phyloP scores from a whole-genome alignment of 1,140 invertebrate species.

The Mercenaria mercenaria region DNA sequence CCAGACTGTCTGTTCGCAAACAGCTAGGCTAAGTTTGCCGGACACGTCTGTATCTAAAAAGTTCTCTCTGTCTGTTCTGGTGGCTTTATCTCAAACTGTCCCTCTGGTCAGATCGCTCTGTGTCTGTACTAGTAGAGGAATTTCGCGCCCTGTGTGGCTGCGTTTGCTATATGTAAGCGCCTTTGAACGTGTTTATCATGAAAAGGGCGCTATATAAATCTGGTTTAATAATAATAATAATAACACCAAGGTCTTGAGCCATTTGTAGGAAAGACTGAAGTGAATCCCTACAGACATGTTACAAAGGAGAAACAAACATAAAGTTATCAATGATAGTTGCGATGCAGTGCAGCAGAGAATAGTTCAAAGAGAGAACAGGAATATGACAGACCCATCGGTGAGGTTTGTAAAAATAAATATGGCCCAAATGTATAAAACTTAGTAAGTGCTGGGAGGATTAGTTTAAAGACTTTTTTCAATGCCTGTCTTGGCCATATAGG shows the following conservation, averaged over 20 bases:
- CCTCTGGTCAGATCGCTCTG: no score
- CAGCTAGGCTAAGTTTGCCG: no score
- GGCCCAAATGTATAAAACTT: not conserved
- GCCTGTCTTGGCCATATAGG: conserved; percentile 48
- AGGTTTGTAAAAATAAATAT: not conserved
- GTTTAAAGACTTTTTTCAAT: conserved; percentile 24
- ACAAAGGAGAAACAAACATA: not conserved
- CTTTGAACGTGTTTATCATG: no score
- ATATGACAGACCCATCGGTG: not conserved
- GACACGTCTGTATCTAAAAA: no score
- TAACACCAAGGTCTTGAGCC: not conserved
- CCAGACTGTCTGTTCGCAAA: no score
- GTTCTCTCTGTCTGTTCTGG: no score
- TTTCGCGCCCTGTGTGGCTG: no score
- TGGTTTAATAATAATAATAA: no score
- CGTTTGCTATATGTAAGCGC: no score
- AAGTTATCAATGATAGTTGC: conserved; percentile 16
- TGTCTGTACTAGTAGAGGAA: no score
- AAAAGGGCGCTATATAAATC: no score
- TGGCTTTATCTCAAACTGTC: no score
- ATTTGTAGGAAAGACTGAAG: not conserved
- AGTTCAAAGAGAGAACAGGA: conserved; percentile 15
- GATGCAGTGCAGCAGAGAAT: not conserved
- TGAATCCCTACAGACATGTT: not conserved
- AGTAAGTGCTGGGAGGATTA: not conserved